Conservation (phyloP, 2,888 invertebrate genomes). For the Pristionchus mayeri region DNA sequence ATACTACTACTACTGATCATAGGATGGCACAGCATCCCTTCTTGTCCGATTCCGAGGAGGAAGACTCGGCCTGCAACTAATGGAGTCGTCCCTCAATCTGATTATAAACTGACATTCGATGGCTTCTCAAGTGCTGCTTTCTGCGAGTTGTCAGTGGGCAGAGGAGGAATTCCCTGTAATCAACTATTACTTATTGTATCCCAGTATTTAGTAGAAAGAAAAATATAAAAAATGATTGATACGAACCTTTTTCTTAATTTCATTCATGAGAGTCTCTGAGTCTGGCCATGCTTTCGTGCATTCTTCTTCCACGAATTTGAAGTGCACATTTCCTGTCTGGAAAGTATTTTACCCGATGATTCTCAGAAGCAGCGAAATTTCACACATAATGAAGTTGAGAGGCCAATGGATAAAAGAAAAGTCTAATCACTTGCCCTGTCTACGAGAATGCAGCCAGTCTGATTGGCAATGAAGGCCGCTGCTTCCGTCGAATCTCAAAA, state of each 20-base stretch:
- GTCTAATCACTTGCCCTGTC: not conserved
- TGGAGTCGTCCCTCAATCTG: not conserved
- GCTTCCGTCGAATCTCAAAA: constrained; percentile 8
- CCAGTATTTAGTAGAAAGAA: not conserved
- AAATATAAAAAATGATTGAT: not conserved
- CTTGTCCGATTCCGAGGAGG: constrained; percentile 12
- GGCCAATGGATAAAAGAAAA: not conserved
- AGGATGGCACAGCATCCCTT: constrained; percentile 37
- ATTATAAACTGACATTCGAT: constrained; percentile 12
- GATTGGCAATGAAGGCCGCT: constrained; percentile 23
- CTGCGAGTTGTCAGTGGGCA: not conserved
- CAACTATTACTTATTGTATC: not conserved
- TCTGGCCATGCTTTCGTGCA: not conserved
- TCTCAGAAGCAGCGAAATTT: too few species aligned
- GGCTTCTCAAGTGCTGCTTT: not conserved
- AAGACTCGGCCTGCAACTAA: constrained; percentile 11
- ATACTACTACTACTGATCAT: not conserved
- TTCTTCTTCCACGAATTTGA: constrained; percentile 46
- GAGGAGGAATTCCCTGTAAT: not conserved
- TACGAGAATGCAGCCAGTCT: constrained; percentile 33
- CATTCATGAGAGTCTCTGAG: not conserved
- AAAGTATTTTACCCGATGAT: not conserved
- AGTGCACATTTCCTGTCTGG: constrained; percentile 37
- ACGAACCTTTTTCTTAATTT: constrained; percentile 32
- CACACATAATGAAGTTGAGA: not conserved